Base-by-base conservation (phyloP, 2,888 invertebrate genomes). In the Lasioglossum malachurum region DNA sequence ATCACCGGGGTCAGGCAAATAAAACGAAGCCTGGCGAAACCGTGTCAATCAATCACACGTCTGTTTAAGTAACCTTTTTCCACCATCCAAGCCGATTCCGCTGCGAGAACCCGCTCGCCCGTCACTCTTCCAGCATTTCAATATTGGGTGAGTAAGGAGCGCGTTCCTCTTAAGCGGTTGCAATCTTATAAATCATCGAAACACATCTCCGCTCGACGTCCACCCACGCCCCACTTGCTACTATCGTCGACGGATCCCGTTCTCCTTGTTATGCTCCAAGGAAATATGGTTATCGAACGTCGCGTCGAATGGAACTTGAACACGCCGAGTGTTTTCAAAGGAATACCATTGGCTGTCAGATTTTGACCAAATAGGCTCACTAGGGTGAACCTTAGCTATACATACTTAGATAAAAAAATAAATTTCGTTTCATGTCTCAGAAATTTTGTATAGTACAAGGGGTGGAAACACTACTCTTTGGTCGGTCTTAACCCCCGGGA, bases 111-210 rank as follows among this genome's bases (percentile, higher is more conserved):
- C 19, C 16, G 16, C 16, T 4, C n/a, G n/a, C 41, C 38, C 49
- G 38, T 53, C 64, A 16, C 23, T 35, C 38, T n/a, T n/a, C 2
- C n/a, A n/a, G 64, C 41, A 57, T 76, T 71, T 71, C 69, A 31
- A 41, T 69, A 27, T 27, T 67, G 8, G 31, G 4, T 31, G 49
- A 46, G 38, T 8, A 38, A 35, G 10, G 31, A 27, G 53, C 38
- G 53, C 38, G 46, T 35, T 38, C 19, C 57, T 57, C 60, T 23
- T 60, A 41, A 57, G n/a, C 69, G 81, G 46, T 64, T 38, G 44
- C 72, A 31, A 57, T 82, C 74, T 44, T 78, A 82, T 78, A 67
- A 79, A 83, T 79, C 79, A 75, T 83, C 75, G 35, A 72, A 49
- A 46, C 44, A 23, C 69, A 64, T 31, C 64, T 19, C 31, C 31